Evolutionary conservation across 2,797 vertebrate species (phyloP).

Genomic region (Sebastes alutus): DNA sequence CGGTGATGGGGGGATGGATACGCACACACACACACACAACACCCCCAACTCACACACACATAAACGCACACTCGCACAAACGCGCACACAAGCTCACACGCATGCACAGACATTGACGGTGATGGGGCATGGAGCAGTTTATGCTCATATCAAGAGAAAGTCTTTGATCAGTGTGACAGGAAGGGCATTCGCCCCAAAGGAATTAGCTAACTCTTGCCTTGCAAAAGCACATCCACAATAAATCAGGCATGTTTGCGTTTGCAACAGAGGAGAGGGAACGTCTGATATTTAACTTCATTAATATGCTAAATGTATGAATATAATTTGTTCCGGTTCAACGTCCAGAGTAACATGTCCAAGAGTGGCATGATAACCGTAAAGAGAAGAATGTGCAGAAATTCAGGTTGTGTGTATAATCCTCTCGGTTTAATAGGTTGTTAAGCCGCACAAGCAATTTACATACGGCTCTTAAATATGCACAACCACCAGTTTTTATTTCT

Average conservation of each 20-base stretch:
- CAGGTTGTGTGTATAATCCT: conserved; percentile 67
- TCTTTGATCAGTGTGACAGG: conserved; percentile 81
- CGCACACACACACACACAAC: conserved; percentile 24
- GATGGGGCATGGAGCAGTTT: conserved; percentile 77
- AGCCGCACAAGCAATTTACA: conserved; percentile 61
- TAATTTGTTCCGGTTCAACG: conserved; percentile 75
- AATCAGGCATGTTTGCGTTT: conserved; percentile 66
- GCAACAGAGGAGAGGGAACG: conserved; percentile 43
- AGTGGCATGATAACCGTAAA: conserved; percentile 62
- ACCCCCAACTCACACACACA: conserved; percentile 30
- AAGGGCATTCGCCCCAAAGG: conserved; percentile 76
- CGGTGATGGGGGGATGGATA: conserved; percentile 76
- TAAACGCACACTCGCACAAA: conserved; percentile 14
- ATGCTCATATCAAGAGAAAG: conserved; percentile 78
- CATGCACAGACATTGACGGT: conserved; percentile 73
- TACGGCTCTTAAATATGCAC: conserved; percentile 49
- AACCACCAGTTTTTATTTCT: conserved; percentile 36
- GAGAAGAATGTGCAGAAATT: conserved; percentile 57
- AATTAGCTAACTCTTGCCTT: conserved; percentile 75
- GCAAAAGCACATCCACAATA: conserved; percentile 77
- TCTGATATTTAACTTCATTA: conserved; percentile 79
- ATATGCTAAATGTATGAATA: conserved; percentile 78
- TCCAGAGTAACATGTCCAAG: conserved; percentile 69
- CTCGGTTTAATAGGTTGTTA: conserved; percentile 67
- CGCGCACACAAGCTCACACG: conserved; percentile 44